These are phyloP conservation scores for Cossypha niveicapilla DNA, from an alignment of 2,797 vertebrate species.

Conservation along the genomic window DNA sequence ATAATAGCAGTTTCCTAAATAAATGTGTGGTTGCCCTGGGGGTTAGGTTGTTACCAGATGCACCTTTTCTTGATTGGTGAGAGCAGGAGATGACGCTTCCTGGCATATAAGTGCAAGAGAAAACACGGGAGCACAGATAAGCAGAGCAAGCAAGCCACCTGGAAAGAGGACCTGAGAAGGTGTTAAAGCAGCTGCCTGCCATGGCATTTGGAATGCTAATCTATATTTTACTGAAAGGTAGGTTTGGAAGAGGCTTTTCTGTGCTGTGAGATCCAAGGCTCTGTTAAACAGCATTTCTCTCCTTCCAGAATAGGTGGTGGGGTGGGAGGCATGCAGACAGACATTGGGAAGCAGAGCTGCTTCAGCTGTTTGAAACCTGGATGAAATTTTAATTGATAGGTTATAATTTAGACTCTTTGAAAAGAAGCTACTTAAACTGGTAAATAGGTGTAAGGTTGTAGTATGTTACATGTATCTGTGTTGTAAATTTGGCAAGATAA, in stretches of 20 bases:
- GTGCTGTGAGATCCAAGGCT: not conserved
- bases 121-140: slow-evolving; percentile 56
- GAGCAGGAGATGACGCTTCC: slow-evolving; percentile 70
- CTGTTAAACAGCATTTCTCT: not conserved
- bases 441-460: not conserved
- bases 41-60: slow-evolving; percentile 66
- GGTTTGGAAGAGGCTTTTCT: not conserved
- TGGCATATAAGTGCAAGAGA: slow-evolving; percentile 72
- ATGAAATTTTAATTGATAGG: not conserved
- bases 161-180: slow-evolving; percentile 36
- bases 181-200: slow-evolving; percentile 29
- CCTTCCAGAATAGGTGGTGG: not conserved
- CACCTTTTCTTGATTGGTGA: slow-evolving; percentile 72
- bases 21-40: slow-evolving; percentile 60
- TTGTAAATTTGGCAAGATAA: not conserved
- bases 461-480: not conserved
- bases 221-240: slow-evolving; percentile 73
- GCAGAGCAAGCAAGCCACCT: slow-evolving; percentile 41
- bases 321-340: not conserved
- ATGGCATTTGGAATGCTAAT: slow-evolving; percentile 69
- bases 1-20: slow-evolving; percentile 69
- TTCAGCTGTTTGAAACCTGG: not conserved
- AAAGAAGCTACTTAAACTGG: not conserved
- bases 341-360: not conserved
- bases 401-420: not conserved